Evolutionary conservation across 2,888 invertebrate genomes (phyloP).

Genomic region (Zaprionus lineosus): DNA sequence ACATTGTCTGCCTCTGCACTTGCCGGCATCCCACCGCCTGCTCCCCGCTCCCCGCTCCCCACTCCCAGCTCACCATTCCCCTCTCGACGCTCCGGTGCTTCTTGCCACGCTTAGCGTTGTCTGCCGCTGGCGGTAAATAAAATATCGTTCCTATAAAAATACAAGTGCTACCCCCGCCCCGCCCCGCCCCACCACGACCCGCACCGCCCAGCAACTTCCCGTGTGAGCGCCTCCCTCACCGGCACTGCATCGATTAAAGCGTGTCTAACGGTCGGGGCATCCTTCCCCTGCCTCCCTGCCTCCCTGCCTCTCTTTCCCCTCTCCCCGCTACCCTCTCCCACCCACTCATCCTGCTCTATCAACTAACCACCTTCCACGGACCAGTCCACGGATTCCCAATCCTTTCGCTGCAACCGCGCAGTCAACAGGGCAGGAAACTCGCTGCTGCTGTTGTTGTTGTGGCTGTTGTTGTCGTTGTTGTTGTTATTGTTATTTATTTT

Average conservation of each 20-base stretch:
- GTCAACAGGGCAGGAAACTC: constrained; percentile 52
- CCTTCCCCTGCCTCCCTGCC: too few species aligned
- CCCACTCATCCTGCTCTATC: too few species aligned
- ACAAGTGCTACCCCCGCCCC: constrained; percentile 33
- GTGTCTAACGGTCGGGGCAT: constrained; percentile 46
- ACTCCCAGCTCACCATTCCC: too few species aligned
- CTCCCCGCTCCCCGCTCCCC: too few species aligned
- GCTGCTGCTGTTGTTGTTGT: constrained; percentile 35
- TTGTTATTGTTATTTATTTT: constrained; percentile 34
- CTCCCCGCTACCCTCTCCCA: too few species aligned
- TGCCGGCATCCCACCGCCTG: not conserved
- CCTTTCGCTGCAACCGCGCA: constrained; percentile 30
- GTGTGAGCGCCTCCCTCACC: not conserved
- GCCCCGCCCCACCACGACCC: not conserved
- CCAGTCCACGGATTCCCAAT: constrained; percentile 17
- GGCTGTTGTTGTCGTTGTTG: too few species aligned
- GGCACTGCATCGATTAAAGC: constrained; percentile 69
- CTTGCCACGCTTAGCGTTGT: constrained; percentile 49
- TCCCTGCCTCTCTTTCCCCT: too few species aligned
- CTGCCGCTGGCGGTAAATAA: constrained; percentile 79
- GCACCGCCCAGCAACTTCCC: not conserved
- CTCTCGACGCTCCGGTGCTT: constrained; percentile 10
- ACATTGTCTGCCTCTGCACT: constrained; percentile 49
- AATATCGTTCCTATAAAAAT: constrained; percentile 69
- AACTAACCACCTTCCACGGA: too few species aligned